Evolutionary conservation across 2,888 invertebrate species (phyloP), one percentile per base, ranked within the genome.

Genomic region (Protula sp.): DNA sequence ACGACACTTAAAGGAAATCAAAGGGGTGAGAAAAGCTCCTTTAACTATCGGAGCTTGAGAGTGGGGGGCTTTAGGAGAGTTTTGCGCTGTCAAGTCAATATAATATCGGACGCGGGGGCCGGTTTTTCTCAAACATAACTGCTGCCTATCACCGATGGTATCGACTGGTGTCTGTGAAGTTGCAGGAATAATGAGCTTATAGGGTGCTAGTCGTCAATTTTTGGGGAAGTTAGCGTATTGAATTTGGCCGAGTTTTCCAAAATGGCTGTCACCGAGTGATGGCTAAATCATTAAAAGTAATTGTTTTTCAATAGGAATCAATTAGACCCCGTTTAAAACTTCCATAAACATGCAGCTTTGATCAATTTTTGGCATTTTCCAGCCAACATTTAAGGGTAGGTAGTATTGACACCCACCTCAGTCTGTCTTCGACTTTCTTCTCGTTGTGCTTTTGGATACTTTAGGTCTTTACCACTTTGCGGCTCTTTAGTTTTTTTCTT

Each of bases 231-330:
- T 19, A 19, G 38, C 38, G 19, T 38, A 38, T 38, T 38, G 38
- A 38, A 38, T 38, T 38, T 38, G 38, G 38, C 38, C 38, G 9
- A 19, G 38, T 9, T 19, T 38, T 38, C 38, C 38, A 38, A 38
- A 38, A 38, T 19, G 38, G 9, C 38, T 38, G 38, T 38, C 38
- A 38, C 38, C 38, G 9, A 38, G 38, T 38, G 38, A 38, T 38
- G 38, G 19, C 24, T 31, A 50, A 58, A 57, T 61, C 55, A 61
- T 61, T 61, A 61, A 57, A 54, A 59, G 47, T 57, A 61, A 61
- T 61, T 61, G 61, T 61, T 61, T 61, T 61, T 61, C 61, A 61
- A 61, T 61, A 61, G 48, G 55, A 55, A 59, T 59, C 59, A 59
- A 59, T 59, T 50, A 28, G 30, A 22, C 48, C 54, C 55, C 45